Evolutionary conservation across 1,140 invertebrate species (phyloP), one percentile per base, ranked within the genome.

Genomic region (Drosophila sp.): DNA sequence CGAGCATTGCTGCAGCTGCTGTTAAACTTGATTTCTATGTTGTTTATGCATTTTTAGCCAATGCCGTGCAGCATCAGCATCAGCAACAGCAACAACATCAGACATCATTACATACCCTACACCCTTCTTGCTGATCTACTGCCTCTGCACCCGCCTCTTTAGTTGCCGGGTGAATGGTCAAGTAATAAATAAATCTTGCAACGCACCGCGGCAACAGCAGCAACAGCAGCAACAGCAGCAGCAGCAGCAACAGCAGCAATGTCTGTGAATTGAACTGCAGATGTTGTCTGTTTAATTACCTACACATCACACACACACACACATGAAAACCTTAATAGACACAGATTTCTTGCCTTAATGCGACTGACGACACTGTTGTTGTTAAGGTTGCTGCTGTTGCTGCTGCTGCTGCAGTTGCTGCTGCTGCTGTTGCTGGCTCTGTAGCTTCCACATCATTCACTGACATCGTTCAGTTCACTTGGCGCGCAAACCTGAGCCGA

Each of bases 281-380:
- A 84, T 86, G 80, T 67, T 80, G 81, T 84, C 59, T 73, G 77
- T 86, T 84, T 84, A 84, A 84, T 84, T 84, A 84, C 77, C 69
- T 46, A 62, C 46, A 53, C 48, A 34, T 51, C 29, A 18, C 29
- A 51, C 8, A 78, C 65, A 48, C 54, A 59, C 54, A 59, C 48
- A 72, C 45, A 45, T 8, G 36, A 13, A 14, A 53, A 53, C 48
- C 46, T 67, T 59, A 48, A 61, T 61, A 67, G 56, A 54, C 48
- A 67, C 59, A 59, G 54, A 59, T 67, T 67, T 53, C 64, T 67
- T 51, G 63, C 16, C 63, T 62, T 56, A 70, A 36, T 66, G 61
- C 43, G 43, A 40, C 56, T 43, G 56, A 66, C 63, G 38, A 57
- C 34, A 53, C 27, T 53, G 72, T 46, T 50, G 58, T 7, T 38